phyloP scores from a whole-genome alignment of 1,140 invertebrate species.

The Cecropterus lyciades region DNA sequence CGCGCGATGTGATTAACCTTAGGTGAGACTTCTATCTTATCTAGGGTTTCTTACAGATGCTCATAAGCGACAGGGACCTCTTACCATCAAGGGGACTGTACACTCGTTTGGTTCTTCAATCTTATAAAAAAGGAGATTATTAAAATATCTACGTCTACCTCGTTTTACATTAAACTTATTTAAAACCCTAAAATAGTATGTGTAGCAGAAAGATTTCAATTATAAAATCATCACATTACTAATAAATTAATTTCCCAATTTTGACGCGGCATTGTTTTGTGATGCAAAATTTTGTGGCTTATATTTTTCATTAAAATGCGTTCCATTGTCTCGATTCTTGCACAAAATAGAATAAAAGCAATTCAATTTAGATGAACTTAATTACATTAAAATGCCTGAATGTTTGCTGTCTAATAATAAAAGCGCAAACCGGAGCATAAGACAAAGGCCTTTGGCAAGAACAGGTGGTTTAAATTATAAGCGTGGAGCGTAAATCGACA shows the following conservation, averaged over 20 bases:
- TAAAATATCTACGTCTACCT: too few relatives aligned
- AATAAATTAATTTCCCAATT: neutral
- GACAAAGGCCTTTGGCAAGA: slow-evolving; percentile 39
- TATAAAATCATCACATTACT: neutral
- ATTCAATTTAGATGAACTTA: slow-evolving; percentile 36
- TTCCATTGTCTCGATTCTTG: slow-evolving; percentile 22
- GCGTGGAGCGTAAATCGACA: slow-evolving; percentile 5
- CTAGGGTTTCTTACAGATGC: too few relatives aligned
- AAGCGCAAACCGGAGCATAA: slow-evolving; percentile 38
- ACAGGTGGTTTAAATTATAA: slow-evolving; percentile 24
- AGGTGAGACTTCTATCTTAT: too few relatives aligned
- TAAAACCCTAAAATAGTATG: too few relatives aligned
- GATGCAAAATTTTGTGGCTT: neutral
- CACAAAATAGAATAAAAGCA: slow-evolving; percentile 33
- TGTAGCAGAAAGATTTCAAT: neutral
- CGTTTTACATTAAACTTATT: too few relatives aligned
- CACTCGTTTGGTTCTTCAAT: too few relatives aligned
- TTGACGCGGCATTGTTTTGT: slow-evolving; percentile 1
- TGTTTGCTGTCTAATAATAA: slow-evolving; percentile 41
- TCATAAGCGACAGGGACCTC: too few relatives aligned
- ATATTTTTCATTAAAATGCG: slow-evolving; percentile 12
- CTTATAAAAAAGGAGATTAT: too few relatives aligned
- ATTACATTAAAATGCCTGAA: slow-evolving; percentile 42
- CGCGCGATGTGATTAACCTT: too few relatives aligned
- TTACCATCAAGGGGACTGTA: too few relatives aligned